These are phyloP conservation scores for Copsychus sechellarum DNA, from an alignment of 2,113 vertebrate genomes.

Conservation along the genomic window DNA sequence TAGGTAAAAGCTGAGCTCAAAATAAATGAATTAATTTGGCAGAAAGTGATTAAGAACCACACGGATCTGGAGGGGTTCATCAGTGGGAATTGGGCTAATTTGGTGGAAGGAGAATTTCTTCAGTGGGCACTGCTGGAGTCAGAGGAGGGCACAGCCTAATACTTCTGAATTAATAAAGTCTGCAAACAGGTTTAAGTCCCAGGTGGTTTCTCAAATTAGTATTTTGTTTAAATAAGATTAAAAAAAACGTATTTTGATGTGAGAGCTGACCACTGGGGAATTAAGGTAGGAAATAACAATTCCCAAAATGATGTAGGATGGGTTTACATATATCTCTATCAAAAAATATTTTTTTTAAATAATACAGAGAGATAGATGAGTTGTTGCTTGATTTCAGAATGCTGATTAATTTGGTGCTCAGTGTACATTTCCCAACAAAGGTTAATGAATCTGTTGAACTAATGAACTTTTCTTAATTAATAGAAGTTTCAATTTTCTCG, in stretches of 20 bases:
- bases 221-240: slow-evolving; percentile 19
- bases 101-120: slow-evolving; percentile 16
- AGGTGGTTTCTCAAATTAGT: not conserved
- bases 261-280: not conserved
- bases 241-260: not conserved
- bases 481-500: slow-evolving; percentile 50
- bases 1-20: not conserved
- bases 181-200: slow-evolving; percentile 19
- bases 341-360: not conserved
- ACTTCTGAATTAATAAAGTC: slow-evolving; percentile 37
- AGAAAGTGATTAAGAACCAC: slow-evolving; percentile 41
- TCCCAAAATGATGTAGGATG: not conserved
- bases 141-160: slow-evolving; percentile 10
- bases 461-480: slow-evolving; percentile 62
- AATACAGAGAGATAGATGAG: not conserved
- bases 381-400: slow-evolving; percentile 33
- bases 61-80: not conserved
- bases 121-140: not conserved
- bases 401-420: slow-evolving; percentile 65
- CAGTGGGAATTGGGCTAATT: slow-evolving; percentile 36
- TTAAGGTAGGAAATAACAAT: not conserved
- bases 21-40: slow-evolving; percentile 4
- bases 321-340: not conserved
- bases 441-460: slow-evolving; percentile 67
- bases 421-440: slow-evolving; percentile 54